phyloP scores from a whole-genome alignment of 1,140 invertebrate genomes.

The Micrasema longulum region DNA sequence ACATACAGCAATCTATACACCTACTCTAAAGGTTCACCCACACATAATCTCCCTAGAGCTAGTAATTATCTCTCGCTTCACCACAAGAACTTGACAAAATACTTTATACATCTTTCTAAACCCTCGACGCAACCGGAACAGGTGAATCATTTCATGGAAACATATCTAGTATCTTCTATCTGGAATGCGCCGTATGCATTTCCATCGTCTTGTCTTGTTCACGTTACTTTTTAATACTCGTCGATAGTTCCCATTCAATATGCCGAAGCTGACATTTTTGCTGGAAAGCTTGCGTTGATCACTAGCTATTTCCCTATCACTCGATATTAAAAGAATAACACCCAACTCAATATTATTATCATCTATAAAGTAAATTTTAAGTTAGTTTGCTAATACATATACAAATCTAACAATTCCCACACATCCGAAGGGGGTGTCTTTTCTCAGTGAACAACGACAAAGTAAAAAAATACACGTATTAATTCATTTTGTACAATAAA shows the following conservation, averaged over 20 bases:
- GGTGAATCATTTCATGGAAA: not conserved
- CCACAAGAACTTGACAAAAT: constrained; percentile 8
- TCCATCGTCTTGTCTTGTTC: no score
- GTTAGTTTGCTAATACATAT: constrained; percentile 29
- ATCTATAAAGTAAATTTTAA: constrained; percentile 12
- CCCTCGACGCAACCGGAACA: not conserved
- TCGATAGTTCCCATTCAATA: no score
- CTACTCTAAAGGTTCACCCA: not conserved
- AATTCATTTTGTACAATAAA: no score
- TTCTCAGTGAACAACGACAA: constrained; percentile 7
- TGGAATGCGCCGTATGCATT: no score
- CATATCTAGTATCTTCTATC: no score
- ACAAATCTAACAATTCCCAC: constrained; percentile 30
- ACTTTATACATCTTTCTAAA: constrained; percentile 26
- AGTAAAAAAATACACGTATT: constrained; percentile 25
- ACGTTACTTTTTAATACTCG: no score
- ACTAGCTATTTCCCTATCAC: constrained; percentile 31
- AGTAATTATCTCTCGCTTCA: not conserved
- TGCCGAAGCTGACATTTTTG: constrained; percentile 15
- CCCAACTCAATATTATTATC: not conserved
- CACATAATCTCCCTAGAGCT: not conserved
- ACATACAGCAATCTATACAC: no score
- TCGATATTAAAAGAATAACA: constrained; percentile 27
- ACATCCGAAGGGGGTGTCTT: constrained; percentile 2
- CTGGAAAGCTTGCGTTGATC: constrained; percentile 29